Base-by-base conservation (phyloP, 2,888 invertebrate genomes). In the Shargacucullia verbasci region DNA sequence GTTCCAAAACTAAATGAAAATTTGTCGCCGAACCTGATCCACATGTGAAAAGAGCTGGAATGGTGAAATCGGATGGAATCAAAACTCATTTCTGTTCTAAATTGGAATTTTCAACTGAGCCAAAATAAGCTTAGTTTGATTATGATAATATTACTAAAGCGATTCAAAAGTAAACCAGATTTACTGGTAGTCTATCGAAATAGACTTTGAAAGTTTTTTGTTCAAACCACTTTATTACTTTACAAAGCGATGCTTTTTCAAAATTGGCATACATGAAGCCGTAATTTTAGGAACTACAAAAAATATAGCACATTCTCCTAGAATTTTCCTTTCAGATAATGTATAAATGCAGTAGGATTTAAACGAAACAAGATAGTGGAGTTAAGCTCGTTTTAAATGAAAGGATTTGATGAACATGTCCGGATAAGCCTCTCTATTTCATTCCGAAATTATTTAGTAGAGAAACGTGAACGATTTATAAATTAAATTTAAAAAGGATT, bases 401-500 rank as follows among this genome's bases (percentile, higher is more conserved):
- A 85, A 79, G 85, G 89, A 84, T 85, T 86, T 81, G 68, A 82
- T 78, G 78, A 76, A 79, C 71, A 73, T 72, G 76, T 76, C 57
- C 74, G 76, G 73, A 76, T 85, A 83, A 87, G 79, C 84, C 74
- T 43, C 9, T 44, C 73, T 70, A 78, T 82, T 76, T 66, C 52
- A 59, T 61, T 53, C 43, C 69, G 68, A 80, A 78, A 76, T 81
- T 80, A 81, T 84, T 79, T 74, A 69, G 70, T 50, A 38, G 34
- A 71, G 59, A 53, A 76, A 79, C 79, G 76, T 78, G 77, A 72
- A 73, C 71, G 73, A 66, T 77, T 82, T 83, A 81, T 77, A 76
- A 81, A 81, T 63, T 63, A 37, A 65, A 49, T 84, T 79, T 67
- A 65, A 79, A 79, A 75, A 67, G 54, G 74, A 59, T 70, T 70